Base-by-base conservation (phyloP, 2,797 vertebrate species). In the Corythornis leucogaster region DNA sequence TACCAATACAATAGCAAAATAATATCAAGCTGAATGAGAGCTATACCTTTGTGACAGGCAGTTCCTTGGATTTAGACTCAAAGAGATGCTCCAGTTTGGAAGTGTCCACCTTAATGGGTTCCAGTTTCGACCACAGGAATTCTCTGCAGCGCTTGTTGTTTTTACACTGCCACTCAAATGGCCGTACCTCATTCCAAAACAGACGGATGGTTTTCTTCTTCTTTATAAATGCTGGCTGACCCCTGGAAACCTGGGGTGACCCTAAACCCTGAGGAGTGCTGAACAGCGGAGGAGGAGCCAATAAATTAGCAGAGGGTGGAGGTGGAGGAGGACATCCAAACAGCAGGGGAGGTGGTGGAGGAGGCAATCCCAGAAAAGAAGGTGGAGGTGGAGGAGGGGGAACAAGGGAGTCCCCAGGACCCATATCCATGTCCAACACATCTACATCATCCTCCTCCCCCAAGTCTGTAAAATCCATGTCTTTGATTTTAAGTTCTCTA, bases 181-280 rank as follows among this genome's bases (percentile, higher is more conserved):
- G 99, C 95, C 99, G 98, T 80, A 99, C 98, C 96, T 99, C 99
- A 5, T 99, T 99, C 99, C 99, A 99, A 97, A 99, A 99, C 30
- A 99, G 98, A 87, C 99, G 98, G 79, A 99, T 99, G 61, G 99
- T 99, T 98, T 99, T 99, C 98, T 99, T 99, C 97, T 99, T 99
- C 97, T 99, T 99, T 70, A 98, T 98, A 97, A 99, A 99, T 85
- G 98, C 97, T n/a, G 96, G 97, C 87, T 99, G 99, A 90, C 98
- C 98, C 96, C 98, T 98, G 88, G 97, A 95, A 90, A 98, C 97
- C 96, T 99, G 98, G 87, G 98, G 98, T 83, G 98, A 99, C 80
- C 98, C 97, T 92, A 98, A 96, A 96, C 97, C 96, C 46, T 98
- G 97, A 81, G 97, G 94, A 92, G 96, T 33, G 35, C 64, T 97